These are phyloP conservation scores for Chironomus tepperi DNA, from an alignment of 1,140 invertebrate species.

Conservation along the genomic window DNA sequence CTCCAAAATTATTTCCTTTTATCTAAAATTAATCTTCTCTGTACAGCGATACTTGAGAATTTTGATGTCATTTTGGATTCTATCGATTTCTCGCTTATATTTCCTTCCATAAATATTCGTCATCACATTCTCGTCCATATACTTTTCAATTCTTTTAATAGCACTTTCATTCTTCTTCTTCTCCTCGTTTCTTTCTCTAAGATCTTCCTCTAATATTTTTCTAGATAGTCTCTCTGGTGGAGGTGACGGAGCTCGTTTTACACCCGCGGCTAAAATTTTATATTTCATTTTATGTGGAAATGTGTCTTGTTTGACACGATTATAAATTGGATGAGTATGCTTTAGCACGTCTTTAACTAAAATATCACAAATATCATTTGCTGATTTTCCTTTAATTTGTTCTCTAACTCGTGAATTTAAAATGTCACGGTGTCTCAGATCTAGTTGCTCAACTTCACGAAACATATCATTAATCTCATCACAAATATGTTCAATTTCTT, in stretches of 20 bases:
- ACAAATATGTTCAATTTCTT: slow-evolving; percentile 4
- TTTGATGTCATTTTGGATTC: slow-evolving; percentile 7
- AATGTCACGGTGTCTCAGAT: background rate
- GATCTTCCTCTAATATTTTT: background rate
- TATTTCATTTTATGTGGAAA: slow-evolving; percentile 18
- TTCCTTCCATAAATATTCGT: background rate
- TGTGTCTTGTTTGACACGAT: background rate
- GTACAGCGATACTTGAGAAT: slow-evolving; percentile 8
- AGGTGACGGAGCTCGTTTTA: background rate
- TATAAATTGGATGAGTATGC: background rate
- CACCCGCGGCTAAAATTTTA: slow-evolving; percentile 1
- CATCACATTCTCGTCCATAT: slow-evolving; percentile 10
- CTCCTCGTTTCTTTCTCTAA: background rate
- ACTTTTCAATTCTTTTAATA: background rate
- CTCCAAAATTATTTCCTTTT: background rate
- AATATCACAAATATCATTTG: slow-evolving; percentile 5
- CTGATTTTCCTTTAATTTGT: slow-evolving; percentile 18
- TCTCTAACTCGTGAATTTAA: slow-evolving; percentile 15
- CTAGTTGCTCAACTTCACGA: background rate
- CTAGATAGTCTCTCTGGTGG: background rate
- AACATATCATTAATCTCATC: background rate
- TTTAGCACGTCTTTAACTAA: background rate
- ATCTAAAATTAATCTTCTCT: background rate
- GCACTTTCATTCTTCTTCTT: background rate
- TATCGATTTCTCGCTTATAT: background rate